phyloP scores from a whole-genome alignment of 1,140 invertebrate genomes.

The Amphibalanus amphitrite region DNA sequence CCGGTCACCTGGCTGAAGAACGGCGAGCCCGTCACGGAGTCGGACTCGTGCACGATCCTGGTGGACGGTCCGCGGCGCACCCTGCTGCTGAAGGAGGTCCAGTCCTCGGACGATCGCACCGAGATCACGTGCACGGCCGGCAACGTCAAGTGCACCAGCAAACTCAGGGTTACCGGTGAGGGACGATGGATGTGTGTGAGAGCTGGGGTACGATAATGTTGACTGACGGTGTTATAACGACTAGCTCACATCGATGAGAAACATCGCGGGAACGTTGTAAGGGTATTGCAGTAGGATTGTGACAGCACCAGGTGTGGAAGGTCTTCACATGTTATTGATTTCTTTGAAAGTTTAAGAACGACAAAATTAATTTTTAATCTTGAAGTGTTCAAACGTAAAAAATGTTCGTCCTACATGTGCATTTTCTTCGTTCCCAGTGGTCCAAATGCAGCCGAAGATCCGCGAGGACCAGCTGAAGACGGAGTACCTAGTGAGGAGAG shows the following conservation, averaged over 20 bases:
- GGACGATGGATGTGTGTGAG: no score
- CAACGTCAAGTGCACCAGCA: slow-evolving; percentile 66
- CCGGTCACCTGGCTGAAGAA: slow-evolving; percentile 68
- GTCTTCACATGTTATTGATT: no score
- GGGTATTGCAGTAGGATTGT: no score
- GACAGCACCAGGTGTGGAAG: no score
- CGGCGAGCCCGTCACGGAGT: slow-evolving; percentile 45
- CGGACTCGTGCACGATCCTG: slow-evolving; percentile 49
- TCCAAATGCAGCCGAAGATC: slow-evolving; percentile 47
- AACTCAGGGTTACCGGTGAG: slow-evolving; percentile 65
- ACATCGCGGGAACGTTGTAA: no score
- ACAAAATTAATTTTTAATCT: no score
- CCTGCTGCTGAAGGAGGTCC: slow-evolving; percentile 60
- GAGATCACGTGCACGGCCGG: slow-evolving; percentile 72
- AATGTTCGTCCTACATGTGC: slow-evolving; percentile 4
- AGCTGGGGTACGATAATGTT: no score
- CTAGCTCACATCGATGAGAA: no score
- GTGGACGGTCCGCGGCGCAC: slow-evolving; percentile 51
- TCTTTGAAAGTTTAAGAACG: no score
- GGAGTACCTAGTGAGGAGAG: slow-evolving; percentile 46
- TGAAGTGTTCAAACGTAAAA: no score
- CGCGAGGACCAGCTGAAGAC: slow-evolving; percentile 37
- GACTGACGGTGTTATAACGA: no score
- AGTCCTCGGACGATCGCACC: slow-evolving; percentile 52
- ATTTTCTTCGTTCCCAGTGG: slow-evolving; percentile 34